These are phyloP conservation scores for Cardiocondyla obscurior DNA, from an alignment of 1,140 invertebrate species.

Conservation along the genomic window DNA sequence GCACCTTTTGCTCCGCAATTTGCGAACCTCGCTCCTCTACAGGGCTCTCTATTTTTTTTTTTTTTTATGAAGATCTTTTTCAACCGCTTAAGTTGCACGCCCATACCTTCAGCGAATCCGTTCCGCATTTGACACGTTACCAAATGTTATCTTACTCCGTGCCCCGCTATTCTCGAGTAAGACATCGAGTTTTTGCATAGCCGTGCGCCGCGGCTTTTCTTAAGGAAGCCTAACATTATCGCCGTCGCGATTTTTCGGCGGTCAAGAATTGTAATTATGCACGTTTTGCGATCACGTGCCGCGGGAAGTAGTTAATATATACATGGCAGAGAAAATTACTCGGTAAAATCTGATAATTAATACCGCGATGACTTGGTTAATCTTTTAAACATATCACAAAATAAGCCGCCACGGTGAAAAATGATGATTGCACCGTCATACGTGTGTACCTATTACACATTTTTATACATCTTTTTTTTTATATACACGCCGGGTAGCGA, in stretches of 20 bases:
- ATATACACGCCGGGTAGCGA: conserved; percentile 1
- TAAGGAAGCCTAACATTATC: not conserved
- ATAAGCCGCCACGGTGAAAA: not conserved
- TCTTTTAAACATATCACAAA: conserved; percentile 8
- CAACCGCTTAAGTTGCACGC: not conserved
- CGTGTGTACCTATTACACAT: not conserved
- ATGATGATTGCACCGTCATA: conserved; percentile 6
- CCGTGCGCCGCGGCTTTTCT: not conserved
- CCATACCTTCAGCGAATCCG: not conserved
- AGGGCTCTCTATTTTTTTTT: too few species aligned
- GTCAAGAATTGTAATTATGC: not conserved
- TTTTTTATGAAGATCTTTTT: not conserved
- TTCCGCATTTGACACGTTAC: not conserved
- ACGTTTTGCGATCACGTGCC: not conserved
- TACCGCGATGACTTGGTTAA: conserved; percentile 36
- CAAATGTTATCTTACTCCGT: not conserved
- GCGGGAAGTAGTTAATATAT: conserved; percentile 15
- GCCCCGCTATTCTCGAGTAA: not conserved
- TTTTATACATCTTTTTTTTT: not conserved
- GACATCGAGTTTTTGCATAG: conserved; percentile 24
- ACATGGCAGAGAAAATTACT: conserved; percentile 29
- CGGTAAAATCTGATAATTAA: conserved; percentile 33
- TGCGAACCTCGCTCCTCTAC: not conserved
- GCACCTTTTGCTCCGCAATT: conserved; percentile 15
- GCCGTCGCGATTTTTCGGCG: conserved; percentile 18